These are phyloP conservation scores for Chionodraco myersi DNA, from an alignment of 2,113 vertebrate species.

Conservation along the genomic window DNA sequence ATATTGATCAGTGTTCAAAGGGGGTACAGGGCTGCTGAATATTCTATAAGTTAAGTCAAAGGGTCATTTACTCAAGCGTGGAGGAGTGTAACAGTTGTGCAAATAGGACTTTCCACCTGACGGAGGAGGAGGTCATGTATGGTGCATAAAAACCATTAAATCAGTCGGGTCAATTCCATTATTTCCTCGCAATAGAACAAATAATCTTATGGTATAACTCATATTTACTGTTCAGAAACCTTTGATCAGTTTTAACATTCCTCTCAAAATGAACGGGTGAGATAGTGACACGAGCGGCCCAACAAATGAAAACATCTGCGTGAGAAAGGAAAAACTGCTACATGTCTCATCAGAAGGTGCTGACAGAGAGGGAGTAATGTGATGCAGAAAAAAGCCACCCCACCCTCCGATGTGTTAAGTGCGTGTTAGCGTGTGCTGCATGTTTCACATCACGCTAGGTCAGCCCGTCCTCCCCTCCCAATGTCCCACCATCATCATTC, in stretches of 20 bases:
- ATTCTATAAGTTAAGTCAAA: constrained; percentile 35
- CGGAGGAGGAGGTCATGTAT: not conserved
- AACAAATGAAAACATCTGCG: constrained; percentile 60
- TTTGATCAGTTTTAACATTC: constrained; percentile 30
- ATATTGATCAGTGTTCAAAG: constrained; percentile 48
- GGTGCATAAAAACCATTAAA: not conserved
- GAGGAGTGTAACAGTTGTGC: constrained; percentile 3
- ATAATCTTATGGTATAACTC: not conserved
- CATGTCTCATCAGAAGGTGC: constrained; percentile 54
- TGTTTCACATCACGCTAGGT: constrained; percentile 57
- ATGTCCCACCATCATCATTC: constrained; percentile 53
- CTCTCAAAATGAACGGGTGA: constrained; percentile 9
- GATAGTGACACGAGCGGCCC: constrained; percentile 10
- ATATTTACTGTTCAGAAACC: not conserved
- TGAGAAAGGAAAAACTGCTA: constrained; percentile 55
- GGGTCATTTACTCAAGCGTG: constrained; percentile 23
- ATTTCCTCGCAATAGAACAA: not conserved
- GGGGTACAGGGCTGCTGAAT: constrained; percentile 13
- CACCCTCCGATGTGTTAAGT: constrained; percentile 29
- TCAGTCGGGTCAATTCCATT: not conserved
- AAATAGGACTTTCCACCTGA: constrained; percentile 1
- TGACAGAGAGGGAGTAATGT: constrained; percentile 63
- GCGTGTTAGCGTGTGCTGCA: constrained; percentile 21
- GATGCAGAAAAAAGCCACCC: constrained; percentile 39
- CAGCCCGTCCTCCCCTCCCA: constrained; percentile 51